Conservation (phyloP, 2,888 invertebrate species). For the Tethea ocularis region DNA sequence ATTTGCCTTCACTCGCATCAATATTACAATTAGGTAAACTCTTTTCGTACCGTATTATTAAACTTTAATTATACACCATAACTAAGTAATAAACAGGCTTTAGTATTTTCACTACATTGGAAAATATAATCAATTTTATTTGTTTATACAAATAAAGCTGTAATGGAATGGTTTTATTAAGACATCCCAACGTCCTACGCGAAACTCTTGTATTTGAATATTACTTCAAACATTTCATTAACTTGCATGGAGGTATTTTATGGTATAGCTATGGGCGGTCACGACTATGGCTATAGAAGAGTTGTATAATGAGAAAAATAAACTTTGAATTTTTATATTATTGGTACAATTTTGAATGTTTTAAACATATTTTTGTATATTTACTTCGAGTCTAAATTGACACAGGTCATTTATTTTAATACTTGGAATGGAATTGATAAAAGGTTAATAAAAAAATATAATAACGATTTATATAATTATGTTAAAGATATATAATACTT, state of each 20-base stretch:
- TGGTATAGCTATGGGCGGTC: slow-evolving; percentile 64
- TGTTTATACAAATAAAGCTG: slow-evolving; percentile 52
- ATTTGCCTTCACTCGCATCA: slow-evolving; percentile 7
- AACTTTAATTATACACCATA: not conserved
- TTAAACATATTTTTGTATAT: not conserved
- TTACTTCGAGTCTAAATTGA: not conserved
- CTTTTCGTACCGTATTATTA: slow-evolving; percentile 1
- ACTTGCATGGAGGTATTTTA: slow-evolving; percentile 50
- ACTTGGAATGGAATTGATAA: too few relatives aligned
- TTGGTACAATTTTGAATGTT: not conserved
- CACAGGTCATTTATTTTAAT: not conserved
- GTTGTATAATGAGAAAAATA: slow-evolving; percentile 50
- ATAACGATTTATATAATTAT: too few relatives aligned
- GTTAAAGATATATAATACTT: not conserved
- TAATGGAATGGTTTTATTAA: slow-evolving; percentile 57
- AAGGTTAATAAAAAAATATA: too few relatives aligned
- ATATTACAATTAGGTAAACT: slow-evolving; percentile 6
- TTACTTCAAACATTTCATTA: slow-evolving; percentile 59
- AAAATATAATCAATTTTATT: slow-evolving; percentile 20
- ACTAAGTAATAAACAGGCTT: not conserved
- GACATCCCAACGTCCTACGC: slow-evolving; percentile 60
- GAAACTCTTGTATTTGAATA: slow-evolving; percentile 38
- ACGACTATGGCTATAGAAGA: slow-evolving; percentile 51
- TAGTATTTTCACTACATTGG: slow-evolving; percentile 1
- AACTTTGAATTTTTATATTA: slow-evolving; percentile 13